Base-by-base conservation (phyloP, 2,797 vertebrate genomes). In the Apodemus agrarius region DNA sequence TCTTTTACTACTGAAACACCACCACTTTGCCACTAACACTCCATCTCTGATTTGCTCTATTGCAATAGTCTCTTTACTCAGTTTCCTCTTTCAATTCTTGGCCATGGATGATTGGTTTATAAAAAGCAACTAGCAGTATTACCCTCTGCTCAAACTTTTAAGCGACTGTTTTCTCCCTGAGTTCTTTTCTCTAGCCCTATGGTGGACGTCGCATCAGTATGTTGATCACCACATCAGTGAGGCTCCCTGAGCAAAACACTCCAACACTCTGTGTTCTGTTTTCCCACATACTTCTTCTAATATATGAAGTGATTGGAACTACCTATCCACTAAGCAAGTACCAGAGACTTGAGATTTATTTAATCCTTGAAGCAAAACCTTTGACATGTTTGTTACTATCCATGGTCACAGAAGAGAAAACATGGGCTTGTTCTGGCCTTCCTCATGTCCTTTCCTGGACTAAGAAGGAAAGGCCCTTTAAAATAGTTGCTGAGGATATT, bases 81-180 rank as follows among this genome's bases (percentile, higher is more conserved):
- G 86, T 81, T 93, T 63, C 49, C 31, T 63, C 31, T 80, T 94
- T 85, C 65, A 31, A 49, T 80, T 88, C 57, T 80, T 90, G 63
- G 40, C 65, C 52, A 65, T 59, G 59, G 54, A n/a, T 37, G 19
- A 76, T 46, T 46, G 40, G 79, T 57, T 57, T 81, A 57, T 90
- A 24, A 69, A 94, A 84, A 78, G 82, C 59, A 94, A 82, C n/a
- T 31, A 57, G 37, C 40, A 49, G 46, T 26, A 63, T 17, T n/a
- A 81, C 12, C 40, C 6, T n/a, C 40, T 95, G 52, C 24, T 89
- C 24, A n/a, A 74, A 82, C 31, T 52, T 93, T 92, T 24, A 37
- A 80, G 40, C 40, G 79, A 40, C 65, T 52, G 17, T 76, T 59
- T 24, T 40, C 29, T 72, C 10, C 49, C n/a, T 26, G 17, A 69